Evolutionary conservation across 2,113 vertebrate species (phyloP).

Genomic region (Equus przewalskii): DNA sequence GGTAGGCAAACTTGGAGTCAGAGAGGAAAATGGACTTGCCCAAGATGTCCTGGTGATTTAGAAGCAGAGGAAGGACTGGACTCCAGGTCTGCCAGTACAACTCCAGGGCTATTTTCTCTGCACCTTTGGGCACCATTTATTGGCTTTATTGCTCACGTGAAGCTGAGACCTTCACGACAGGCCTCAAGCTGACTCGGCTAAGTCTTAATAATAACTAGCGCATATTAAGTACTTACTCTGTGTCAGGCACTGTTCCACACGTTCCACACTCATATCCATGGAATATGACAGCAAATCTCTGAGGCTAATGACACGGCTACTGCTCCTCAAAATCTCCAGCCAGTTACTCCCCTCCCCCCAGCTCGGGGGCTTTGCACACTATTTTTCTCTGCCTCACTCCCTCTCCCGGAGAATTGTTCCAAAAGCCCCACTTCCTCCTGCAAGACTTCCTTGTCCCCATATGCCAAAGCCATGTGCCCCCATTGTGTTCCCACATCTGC

Average conservation of each 20-base stretch:
- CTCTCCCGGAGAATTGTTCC: background rate
- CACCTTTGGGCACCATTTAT: background rate
- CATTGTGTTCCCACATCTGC: too few relatives aligned
- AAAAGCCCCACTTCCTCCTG: background rate
- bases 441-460: background rate
- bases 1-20: background rate
- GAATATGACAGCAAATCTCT: background rate
- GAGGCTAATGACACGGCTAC: too few relatives aligned
- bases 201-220: background rate
- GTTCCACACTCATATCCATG: background rate
- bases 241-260: background rate
- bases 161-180: background rate
- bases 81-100: background rate
- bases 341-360: background rate
- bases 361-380: background rate
- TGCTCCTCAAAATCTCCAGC: background rate
- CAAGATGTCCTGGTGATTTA: background rate
- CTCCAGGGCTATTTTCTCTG: background rate
- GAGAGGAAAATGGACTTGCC: background rate
- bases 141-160: background rate
- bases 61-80: background rate
- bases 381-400: too few relatives aligned
- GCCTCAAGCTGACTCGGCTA: background rate
- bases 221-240: background rate
- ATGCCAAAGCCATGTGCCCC: background rate